These are phyloP conservation scores for Trichomalopsis sarcophagae DNA, from an alignment of 1,140 invertebrate species.

Conservation along the genomic window DNA sequence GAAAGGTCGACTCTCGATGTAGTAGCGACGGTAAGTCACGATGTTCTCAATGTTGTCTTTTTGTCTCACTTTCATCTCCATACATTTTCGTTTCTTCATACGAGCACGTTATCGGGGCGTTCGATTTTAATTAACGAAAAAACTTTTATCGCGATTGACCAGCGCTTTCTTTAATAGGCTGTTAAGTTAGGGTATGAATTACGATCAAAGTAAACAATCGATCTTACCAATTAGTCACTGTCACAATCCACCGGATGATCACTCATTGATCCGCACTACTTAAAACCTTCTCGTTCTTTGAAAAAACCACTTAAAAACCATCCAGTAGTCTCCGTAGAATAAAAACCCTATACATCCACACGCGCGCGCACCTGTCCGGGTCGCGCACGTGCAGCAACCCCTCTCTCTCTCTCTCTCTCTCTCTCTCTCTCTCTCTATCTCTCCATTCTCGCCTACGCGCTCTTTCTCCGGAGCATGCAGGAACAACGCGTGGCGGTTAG, in stretches of 20 bases:
- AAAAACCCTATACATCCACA: not conserved
- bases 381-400: not conserved
- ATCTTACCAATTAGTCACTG: too few relatives aligned
- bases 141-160: not conserved
- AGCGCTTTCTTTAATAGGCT: too few relatives aligned
- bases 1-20: conserved; percentile 96
- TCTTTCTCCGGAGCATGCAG: too few relatives aligned
- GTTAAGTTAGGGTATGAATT: too few relatives aligned
- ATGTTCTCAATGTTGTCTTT: not conserved
- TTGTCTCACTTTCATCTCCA: not conserved
- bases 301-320: too few relatives aligned
- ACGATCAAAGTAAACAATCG: too few relatives aligned
- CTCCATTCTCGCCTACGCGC: too few relatives aligned
- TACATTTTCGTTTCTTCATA: not conserved
- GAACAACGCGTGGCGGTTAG: too few relatives aligned
- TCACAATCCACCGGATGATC: not conserved
- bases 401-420: not conserved
- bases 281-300: not conserved
- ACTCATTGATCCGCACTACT: not conserved
- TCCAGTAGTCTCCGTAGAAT: too few relatives aligned
- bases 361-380: not conserved
- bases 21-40: conserved; percentile 90
- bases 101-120: too few relatives aligned
- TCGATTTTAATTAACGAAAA: not conserved
- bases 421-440: too few relatives aligned